phyloP scores from a whole-genome alignment of 2,797 vertebrate species.

The Rhabdophis nuchalis region DNA sequence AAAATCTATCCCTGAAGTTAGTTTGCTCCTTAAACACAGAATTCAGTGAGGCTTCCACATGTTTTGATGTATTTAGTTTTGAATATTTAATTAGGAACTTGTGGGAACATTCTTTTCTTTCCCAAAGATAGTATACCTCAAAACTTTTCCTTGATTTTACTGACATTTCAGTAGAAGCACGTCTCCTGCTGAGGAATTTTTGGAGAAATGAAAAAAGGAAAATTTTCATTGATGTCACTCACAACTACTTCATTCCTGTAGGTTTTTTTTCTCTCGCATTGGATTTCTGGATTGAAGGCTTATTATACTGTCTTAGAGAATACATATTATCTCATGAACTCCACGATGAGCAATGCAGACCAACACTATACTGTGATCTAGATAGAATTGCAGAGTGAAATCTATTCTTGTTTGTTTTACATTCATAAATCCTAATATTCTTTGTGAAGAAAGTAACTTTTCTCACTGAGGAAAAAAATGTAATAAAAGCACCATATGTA shows the following conservation, averaged over 20 bases:
- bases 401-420: neutral
- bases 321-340: neutral
- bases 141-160: slow-evolving; percentile 35
- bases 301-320: neutral
- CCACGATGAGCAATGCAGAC: neutral
- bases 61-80: neutral
- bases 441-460: neutral
- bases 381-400: neutral
- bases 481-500: neutral
- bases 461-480: neutral
- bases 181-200: neutral
- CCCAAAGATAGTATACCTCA: neutral
- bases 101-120: neutral
- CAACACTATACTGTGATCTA: neutral
- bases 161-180: neutral
- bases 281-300: neutral
- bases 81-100: slow-evolving; percentile 5
- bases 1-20: neutral
- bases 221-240: neutral
- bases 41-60: slow-evolving; percentile 1
- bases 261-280: neutral
- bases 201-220: neutral
- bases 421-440: neutral
- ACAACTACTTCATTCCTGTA: neutral
- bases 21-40: slow-evolving; percentile 11